Conservation (phyloP, 2,113 vertebrate genomes). For the Oxygymnocypris stewartii region DNA sequence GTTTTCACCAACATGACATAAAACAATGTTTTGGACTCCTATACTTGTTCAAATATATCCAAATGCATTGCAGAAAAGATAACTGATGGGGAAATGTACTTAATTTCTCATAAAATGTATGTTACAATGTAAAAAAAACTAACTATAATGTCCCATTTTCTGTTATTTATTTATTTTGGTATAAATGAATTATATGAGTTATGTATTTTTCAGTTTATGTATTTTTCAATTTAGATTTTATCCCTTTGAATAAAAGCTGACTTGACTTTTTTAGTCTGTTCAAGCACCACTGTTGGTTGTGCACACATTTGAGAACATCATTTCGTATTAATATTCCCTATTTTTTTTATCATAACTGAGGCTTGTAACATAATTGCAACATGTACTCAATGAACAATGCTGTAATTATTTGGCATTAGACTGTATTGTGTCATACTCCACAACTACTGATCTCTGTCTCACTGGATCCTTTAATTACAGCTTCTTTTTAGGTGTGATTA, state of each 20-base stretch:
- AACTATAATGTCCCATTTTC: neutral
- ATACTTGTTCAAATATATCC: neutral
- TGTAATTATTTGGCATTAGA: neutral
- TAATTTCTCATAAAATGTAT: neutral
- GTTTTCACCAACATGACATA: neutral
- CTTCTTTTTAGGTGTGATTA: conserved; percentile 11
- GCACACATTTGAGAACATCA: neutral
- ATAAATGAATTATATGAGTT: neutral
- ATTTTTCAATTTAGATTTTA: neutral
- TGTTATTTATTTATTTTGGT: neutral
- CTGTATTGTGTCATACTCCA: neutral
- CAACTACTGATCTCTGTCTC: neutral
- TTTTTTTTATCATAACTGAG: conserved; percentile 2
- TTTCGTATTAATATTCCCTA: neutral
- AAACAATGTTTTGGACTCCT: neutral
- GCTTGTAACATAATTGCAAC: neutral
- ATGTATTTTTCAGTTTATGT: neutral
- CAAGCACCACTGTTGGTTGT: neutral
- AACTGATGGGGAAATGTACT: neutral
- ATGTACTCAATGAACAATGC: neutral
- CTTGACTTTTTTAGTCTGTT: neutral
- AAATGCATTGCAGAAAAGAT: neutral
- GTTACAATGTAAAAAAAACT: neutral
- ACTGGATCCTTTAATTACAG: neutral
- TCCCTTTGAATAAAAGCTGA: neutral